Percentiles rank a stretch among this genome's conserved stretches.
Evolutionary conservation across 2,113 vertebrate genomes (phyloP).

Genomic region (Tychaedon coryphoeus): DNA sequence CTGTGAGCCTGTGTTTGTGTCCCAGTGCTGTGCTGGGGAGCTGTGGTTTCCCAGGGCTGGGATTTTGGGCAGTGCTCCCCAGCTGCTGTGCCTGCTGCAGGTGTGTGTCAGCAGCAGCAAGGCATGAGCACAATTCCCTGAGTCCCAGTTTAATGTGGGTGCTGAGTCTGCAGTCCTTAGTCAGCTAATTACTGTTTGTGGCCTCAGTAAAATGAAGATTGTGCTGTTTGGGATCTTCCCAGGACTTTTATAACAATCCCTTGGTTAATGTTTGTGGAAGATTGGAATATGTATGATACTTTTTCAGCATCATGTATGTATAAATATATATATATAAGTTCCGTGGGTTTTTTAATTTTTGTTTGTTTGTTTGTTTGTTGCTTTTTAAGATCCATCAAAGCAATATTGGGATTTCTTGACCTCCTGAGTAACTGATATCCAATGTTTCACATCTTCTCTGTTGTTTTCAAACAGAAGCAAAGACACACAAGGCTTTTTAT

Average conservation of each 20-base stretch:
- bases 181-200: not conserved
- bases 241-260: not conserved
- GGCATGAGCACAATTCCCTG: fast-evolving
- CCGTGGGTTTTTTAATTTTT: too few relatives aligned
- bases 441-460: not conserved
- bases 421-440: not conserved
- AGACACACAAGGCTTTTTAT: not conserved
- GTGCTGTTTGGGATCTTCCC: not conserved
- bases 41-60: not conserved
- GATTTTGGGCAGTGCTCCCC: not conserved
- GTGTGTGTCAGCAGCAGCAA: not conserved
- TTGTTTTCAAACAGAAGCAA: not conserved
- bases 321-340: not conserved
- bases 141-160: not conserved
- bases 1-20: not conserved
- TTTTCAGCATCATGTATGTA: not conserved
- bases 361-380: too few relatives aligned
- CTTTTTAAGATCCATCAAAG: not conserved
- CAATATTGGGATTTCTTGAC: not conserved
- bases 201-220: not conserved
- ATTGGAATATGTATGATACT: not conserved
- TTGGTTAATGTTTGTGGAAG: not conserved
- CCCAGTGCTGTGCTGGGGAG: not conserved
- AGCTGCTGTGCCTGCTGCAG: not conserved
- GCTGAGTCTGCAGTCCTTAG: not conserved